A percentile compares a stretch with the other conserved stretches of the same genome.
Conservation (phyloP, 2,888 invertebrate genomes). For the Acrobasis consociella region DNA sequence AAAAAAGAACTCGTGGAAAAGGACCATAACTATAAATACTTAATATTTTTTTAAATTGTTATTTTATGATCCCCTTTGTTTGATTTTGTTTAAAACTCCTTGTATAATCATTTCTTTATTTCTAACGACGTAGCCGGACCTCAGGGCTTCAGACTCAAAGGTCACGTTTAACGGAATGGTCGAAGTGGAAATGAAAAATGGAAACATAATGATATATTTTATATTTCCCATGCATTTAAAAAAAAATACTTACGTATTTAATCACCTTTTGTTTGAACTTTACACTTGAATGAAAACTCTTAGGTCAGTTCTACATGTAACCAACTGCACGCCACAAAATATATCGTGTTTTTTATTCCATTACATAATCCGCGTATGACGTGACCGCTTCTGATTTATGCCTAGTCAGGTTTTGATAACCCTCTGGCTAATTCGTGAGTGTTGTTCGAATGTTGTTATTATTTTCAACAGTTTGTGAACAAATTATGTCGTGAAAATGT, state of each 20-base stretch:
- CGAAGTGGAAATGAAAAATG: not conserved
- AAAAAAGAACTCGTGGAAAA: no score
- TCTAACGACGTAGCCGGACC: not conserved
- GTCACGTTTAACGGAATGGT: not conserved
- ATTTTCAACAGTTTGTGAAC: slow-evolving; percentile 22
- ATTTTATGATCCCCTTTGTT: no score
- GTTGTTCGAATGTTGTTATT: slow-evolving; percentile 26
- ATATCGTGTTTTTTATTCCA: slow-evolving; percentile 44
- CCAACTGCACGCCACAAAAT: slow-evolving; percentile 48
- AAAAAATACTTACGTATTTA: not conserved
- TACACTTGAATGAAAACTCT: not conserved
- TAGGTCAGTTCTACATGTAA: slow-evolving; percentile 32
- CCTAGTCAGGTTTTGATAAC: slow-evolving; percentile 30
- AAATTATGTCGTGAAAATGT: slow-evolving; percentile 14
- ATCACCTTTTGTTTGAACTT: not conserved
- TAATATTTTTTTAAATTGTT: no score
- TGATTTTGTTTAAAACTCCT: no score
- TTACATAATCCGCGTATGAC: slow-evolving; percentile 38
- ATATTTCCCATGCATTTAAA: no score
- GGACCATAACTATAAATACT: no score
- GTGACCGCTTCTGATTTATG: slow-evolving; percentile 36
- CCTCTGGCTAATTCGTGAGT: slow-evolving; percentile 29
- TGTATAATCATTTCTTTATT: not conserved
- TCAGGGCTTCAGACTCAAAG: not conserved
- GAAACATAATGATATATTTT: not conserved